Evolutionary conservation across 2,888 invertebrate species (phyloP).

Genomic region (Dynastes tityus): DNA sequence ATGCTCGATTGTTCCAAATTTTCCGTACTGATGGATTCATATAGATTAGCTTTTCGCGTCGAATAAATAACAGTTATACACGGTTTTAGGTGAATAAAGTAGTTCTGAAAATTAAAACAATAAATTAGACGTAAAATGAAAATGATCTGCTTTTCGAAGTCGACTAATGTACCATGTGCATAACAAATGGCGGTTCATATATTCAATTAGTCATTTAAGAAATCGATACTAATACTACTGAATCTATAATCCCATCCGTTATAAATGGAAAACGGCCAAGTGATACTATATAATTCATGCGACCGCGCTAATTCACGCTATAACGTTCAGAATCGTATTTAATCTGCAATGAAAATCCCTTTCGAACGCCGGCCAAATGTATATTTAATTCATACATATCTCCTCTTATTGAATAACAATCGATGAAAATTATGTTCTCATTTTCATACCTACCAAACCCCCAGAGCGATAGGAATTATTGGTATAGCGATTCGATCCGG

Average conservation of each 20-base stretch:
- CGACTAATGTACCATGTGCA: no score
- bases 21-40: no score
- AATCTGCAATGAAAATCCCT: slow-evolving; percentile 16
- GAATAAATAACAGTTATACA: no score
- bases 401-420: slow-evolving; percentile 21
- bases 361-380: neutral
- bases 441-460: neutral
- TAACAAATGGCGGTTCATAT: neutral
- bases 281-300: neutral
- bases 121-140: no score
- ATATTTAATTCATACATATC: slow-evolving; percentile 25
- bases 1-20: no score
- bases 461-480: neutral
- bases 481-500: neutral
- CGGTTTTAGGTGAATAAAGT: no score
- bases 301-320: neutral
- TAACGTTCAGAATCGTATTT: slow-evolving; percentile 2
- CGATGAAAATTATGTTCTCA: slow-evolving; percentile 11
- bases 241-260: neutral
- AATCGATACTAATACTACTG: neutral
- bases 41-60: no score
- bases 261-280: neutral
- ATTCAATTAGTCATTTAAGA: neutral
- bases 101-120: no score
- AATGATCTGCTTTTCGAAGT: no score